Percentiles rank a stretch among this genome's conserved stretches.
Evolutionary conservation across 2,797 vertebrate species (phyloP).

Genomic region (Sebastes oblongus): DNA sequence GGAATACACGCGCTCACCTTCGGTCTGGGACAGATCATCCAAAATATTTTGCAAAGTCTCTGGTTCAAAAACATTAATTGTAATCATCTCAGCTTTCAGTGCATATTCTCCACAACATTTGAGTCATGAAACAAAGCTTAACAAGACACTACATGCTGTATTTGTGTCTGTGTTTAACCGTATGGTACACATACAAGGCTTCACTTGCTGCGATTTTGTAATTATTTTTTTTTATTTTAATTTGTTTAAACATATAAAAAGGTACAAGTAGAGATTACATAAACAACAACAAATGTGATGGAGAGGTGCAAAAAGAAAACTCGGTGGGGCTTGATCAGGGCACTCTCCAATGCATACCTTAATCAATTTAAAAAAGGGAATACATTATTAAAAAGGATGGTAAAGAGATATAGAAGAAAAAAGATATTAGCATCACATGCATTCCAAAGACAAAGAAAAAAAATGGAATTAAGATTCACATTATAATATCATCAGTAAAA

Average conservation of each 20-base stretch:
- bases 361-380: too few species aligned
- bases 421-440: too few species aligned
- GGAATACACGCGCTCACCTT: background rate
- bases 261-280: background rate
- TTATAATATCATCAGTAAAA: too few species aligned
- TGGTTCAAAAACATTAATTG: background rate
- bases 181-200: background rate
- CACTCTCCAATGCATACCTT: accelerated
- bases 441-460: too few species aligned
- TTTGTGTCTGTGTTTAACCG: background rate
- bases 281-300: too few species aligned
- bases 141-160: background rate
- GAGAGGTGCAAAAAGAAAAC: too few species aligned
- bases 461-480: too few species aligned
- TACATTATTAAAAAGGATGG: too few species aligned
- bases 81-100: too few species aligned
- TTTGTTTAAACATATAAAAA: too few species aligned
- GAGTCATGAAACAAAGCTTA: background rate
- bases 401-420: too few species aligned
- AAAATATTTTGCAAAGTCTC: background rate
- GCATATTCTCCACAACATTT: background rate
- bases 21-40: background rate
- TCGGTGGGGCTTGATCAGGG: too few species aligned
- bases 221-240: background rate
- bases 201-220: background rate